Base-by-base conservation (phyloP, 2,113 vertebrate species). In the Conger conger region DNA sequence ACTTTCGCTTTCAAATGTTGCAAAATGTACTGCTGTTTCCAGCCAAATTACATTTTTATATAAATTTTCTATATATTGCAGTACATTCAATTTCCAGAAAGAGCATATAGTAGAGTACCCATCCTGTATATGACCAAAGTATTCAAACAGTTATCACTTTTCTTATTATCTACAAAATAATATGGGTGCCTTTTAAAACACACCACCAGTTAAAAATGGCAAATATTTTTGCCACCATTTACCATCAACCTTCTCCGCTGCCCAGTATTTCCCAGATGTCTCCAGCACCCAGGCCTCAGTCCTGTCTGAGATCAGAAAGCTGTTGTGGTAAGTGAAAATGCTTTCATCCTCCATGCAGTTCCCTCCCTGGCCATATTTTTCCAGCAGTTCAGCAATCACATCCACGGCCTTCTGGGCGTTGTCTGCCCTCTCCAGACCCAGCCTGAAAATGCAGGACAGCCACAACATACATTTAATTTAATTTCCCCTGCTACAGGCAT, bases 201-300 rank as follows among this genome's bases (percentile, higher is more conserved):
- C 27, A 3, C 57, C 57, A 63, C 57, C 18, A 27, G 3, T 63
- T 63, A 4, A 63, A 27, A 11, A 50, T 8, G 45, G 11, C 15
- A 15, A 50, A 8, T 50, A 8, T 13, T 13, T 50, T 9, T 1
- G 45, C 11, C 45, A 50, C 5, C 15, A 50, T 50, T 90, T 93
- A 95, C 94, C 91, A 90, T 93, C 76, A 77, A 95, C 89, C 94
- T 93, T 97, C 91, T 99, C 98, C 85, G 98, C 97, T 84, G 97
- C 98, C 98, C 98, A 99, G 89, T 96, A 90, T 89, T 96, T 97
- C 84, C 96, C 97, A 60, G 97, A 95, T 3, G 97, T 99, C 91
- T 99, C 98, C 92, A 99, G 94, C 90, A 99, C 93, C 98, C 98
- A 99, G 0, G 97, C 97, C 91, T 98, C 97, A 30, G 91, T 96